Percentiles rank a stretch among this genome's conserved stretches.
These are phyloP conservation scores for Poecile montanus DNA, from an alignment of 2,797 vertebrate species.

Conservation along the genomic window DNA sequence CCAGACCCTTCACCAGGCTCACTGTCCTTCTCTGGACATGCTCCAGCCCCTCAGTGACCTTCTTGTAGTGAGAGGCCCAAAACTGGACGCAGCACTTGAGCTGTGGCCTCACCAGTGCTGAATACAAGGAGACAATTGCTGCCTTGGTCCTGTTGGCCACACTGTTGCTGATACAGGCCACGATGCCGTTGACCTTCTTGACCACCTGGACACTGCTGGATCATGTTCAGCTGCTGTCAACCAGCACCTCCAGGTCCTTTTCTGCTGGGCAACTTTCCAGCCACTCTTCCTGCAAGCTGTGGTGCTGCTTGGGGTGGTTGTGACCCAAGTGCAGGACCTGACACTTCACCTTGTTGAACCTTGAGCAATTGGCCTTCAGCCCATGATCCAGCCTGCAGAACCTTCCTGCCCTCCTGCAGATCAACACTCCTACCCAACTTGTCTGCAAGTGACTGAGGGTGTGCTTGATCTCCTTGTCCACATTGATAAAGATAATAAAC, in stretches of 20 bases:
- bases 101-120: rapidly evolving
- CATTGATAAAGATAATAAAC: not conserved
- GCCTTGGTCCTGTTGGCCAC: not conserved
- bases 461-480: rapidly evolving
- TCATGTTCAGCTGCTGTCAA: rapidly evolving
- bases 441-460: not conserved
- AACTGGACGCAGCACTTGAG: rapidly evolving
- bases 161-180: rapidly evolving
- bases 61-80: not conserved
- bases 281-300: rapidly evolving
- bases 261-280: not conserved
- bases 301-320: rapidly evolving
- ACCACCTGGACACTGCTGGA: too few species aligned
- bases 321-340: rapidly evolving
- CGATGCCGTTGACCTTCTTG: not conserved
- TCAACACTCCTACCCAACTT: not conserved
- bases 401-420: not conserved
- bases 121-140: not conserved
- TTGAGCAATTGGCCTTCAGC: not conserved
- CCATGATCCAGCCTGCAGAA: not conserved
- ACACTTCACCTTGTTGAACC: rapidly evolving
- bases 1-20: not conserved
- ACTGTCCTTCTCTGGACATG: not conserved
- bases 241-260: not conserved
- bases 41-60: not conserved